Base-by-base conservation (phyloP, 2,888 invertebrate genomes). In the Callyntrura guangdongensis region DNA sequence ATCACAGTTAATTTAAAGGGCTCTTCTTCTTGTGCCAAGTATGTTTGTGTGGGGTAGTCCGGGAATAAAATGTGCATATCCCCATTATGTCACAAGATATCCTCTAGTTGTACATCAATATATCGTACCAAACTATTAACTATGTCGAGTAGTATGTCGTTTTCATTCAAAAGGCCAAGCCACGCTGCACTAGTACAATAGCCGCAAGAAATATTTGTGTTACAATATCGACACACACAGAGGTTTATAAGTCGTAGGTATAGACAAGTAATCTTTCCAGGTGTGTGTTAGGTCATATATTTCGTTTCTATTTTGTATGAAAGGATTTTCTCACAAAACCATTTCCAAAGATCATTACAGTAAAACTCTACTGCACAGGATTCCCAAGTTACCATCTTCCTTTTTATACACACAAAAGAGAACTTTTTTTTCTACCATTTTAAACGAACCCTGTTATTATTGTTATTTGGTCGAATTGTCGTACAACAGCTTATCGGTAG, bases 391-490 rank as follows among this genome's bases (percentile, higher is more conserved):
- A 47, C 5, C 6, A 25, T 67, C 67, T n/a, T 67, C 67, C 9
- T 22, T 64, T 64, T 2, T 61, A 36, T 36, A 36, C 27, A 47
- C n/a, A 17, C 72, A 72, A 27, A 72, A 84, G 20, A 53, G 25
- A 47, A 3, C 12, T 49, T 25, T 67, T 84, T 69, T 17, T 82
- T 11, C 8, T 61, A 8, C 69, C n/a, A 22, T 84, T 81, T 81
- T 61, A 45, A 69, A 72, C 59, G 45, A 86, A 86, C 85, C 85
- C 85, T 86, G 69, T 72, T 84, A 86, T 74, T 86, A 67, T 53
- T 53, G 25, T 84, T 67, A 74, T 86, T 45, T 74, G 25, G 12
- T 5, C 47, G 47, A 47, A 14, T 22, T 53, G 22, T 45, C 12
- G 3, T 22, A 27, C 53, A 2, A 59, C n/a, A 59, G 59, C 59